Evolutionary conservation across 2,797 vertebrate species (phyloP).

Genomic region (Phataginus tricuspis): DNA sequence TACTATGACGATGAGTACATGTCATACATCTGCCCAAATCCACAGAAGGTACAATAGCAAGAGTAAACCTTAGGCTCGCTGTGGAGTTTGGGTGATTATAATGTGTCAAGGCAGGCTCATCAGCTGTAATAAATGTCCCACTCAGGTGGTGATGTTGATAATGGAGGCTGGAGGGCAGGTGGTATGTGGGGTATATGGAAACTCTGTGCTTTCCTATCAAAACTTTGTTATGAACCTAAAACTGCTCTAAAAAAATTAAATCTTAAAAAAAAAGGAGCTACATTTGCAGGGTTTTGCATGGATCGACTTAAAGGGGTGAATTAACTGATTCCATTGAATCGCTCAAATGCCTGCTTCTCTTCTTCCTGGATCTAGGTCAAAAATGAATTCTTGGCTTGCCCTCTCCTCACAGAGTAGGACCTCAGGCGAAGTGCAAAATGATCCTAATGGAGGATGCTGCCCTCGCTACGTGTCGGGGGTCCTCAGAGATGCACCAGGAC

Average conservation of each 20-base stretch:
- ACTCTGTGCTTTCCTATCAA: neutral
- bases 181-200: too few species aligned
- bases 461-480: neutral
- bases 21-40: neutral
- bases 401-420: neutral
- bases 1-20: neutral
- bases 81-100: neutral
- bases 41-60: neutral
- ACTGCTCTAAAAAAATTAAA: neutral
- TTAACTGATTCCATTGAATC: neutral
- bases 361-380: constrained; percentile 15
- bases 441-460: neutral
- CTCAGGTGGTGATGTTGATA: too few species aligned
- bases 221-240: neutral
- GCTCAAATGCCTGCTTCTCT: neutral
- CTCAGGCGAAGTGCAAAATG: neutral
- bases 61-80: neutral
- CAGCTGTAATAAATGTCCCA: neutral
- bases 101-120: neutral
- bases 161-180: too few species aligned
- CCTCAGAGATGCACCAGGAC: neutral
- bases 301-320: neutral
- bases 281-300: neutral
- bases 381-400: neutral
- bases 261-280: neutral